phyloP scores from a whole-genome alignment of 2,888 invertebrate species.

The Drosophila barbarae region DNA sequence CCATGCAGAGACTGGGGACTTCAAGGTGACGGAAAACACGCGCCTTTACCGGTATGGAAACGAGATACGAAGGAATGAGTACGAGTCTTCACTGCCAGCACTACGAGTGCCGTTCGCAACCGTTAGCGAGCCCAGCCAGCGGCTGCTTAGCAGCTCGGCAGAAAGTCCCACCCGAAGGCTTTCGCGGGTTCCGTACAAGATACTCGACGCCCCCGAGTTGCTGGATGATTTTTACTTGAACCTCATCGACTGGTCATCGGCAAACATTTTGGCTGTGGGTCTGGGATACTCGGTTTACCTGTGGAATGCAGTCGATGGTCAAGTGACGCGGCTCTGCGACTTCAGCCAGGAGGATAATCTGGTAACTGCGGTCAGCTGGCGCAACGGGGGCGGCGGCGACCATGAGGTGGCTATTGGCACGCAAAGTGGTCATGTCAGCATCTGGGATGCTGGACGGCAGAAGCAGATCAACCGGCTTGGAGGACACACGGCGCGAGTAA shows the following conservation, averaged over 20 bases:
- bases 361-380: slow-evolving; percentile 99
- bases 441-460: slow-evolving; percentile 93
- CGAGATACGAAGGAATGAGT: too few species aligned
- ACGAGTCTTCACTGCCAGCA: background rate
- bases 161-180: slow-evolving; percentile 90
- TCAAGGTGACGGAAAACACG: slow-evolving; percentile 11
- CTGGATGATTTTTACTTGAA: slow-evolving; percentile 99
- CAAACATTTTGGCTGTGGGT: slow-evolving; percentile 98
- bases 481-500: slow-evolving; percentile 94
- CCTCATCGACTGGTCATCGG: slow-evolving; percentile 99
- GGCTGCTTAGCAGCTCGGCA: slow-evolving; percentile 24
- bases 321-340: slow-evolving; percentile 97
- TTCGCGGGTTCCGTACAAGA: slow-evolving; percentile 97
- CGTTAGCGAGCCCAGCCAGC: slow-evolving; percentile 24
- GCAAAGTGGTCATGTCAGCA: slow-evolving; percentile 95
- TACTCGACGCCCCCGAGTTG: slow-evolving; percentile 77
- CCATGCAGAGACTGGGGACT: slow-evolving; percentile 27
- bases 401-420: slow-evolving; percentile 98
- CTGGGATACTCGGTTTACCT: slow-evolving; percentile 98
- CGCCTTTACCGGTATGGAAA: slow-evolving; percentile 16
- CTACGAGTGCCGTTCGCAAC: slow-evolving; percentile 8
- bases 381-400: slow-evolving; percentile 96
- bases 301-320: slow-evolving; percentile 99
- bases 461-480: slow-evolving; percentile 89
- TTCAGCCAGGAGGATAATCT: slow-evolving; percentile 94